phyloP scores from a whole-genome alignment of 2,113 vertebrate species.

The Nettapus auritus region DNA sequence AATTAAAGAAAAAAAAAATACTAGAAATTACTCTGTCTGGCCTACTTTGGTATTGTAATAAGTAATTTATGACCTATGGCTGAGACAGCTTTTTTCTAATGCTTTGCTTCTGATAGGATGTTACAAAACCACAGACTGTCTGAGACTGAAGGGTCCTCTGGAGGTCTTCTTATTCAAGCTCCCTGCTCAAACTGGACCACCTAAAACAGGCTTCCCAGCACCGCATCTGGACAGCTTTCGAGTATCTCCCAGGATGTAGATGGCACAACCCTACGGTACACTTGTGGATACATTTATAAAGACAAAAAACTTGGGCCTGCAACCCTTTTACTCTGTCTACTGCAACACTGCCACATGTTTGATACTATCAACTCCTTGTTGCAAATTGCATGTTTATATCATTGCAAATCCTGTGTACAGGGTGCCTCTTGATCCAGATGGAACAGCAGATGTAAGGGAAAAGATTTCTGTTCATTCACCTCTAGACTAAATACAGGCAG shows the following conservation, averaged over 20 bases:
- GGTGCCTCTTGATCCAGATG: neutral
- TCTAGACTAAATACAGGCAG: neutral
- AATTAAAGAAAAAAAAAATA: neutral
- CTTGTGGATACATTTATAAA: neutral
- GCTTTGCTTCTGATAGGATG: neutral
- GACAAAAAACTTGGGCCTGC: neutral
- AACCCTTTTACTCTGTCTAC: neutral
- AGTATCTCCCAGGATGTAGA: neutral
- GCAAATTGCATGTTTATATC: neutral
- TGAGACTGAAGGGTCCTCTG: neutral
- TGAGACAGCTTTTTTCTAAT: neutral
- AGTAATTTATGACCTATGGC: neutral
- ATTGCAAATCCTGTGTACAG: neutral
- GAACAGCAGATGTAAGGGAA: neutral
- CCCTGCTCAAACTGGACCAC: neutral
- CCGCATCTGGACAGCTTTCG: neutral
- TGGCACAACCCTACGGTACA: neutral
- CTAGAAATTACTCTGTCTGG: neutral
- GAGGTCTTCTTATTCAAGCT: neutral
- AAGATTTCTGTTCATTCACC: neutral
- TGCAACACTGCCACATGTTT: neutral
- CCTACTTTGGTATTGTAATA: neutral
- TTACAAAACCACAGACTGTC: neutral
- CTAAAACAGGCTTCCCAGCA: neutral
- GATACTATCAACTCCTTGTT: neutral